Evolutionary conservation across 1,140 invertebrate genomes (phyloP).

Genomic region (Acyrthosiphon pisum): DNA sequence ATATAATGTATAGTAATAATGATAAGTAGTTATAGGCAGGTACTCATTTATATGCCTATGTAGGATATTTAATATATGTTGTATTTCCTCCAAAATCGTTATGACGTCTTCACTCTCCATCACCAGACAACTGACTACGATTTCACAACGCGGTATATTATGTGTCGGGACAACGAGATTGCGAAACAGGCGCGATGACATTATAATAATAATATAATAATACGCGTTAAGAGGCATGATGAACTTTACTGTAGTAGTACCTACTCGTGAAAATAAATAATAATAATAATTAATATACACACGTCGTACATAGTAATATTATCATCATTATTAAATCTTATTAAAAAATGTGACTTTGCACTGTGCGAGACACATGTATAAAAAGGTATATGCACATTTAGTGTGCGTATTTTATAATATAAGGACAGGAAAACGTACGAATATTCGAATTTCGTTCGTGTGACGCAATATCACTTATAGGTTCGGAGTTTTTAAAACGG

Average conservation of each 20-base stretch:
- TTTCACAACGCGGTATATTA: neutral
- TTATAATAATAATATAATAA: neutral
- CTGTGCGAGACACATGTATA: neutral
- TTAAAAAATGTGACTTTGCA: neutral
- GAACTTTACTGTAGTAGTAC: neutral
- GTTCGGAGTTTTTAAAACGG: too few species aligned
- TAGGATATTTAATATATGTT: neutral
- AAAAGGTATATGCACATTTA: too few species aligned
- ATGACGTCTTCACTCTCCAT: neutral
- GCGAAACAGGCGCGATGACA: neutral
- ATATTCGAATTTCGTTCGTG: neutral
- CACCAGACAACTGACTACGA: neutral
- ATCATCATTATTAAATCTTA: neutral
- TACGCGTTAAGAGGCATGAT: neutral
- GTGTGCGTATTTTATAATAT: too few species aligned
- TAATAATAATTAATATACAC: neutral
- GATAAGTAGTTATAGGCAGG: neutral
- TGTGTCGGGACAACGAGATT: neutral
- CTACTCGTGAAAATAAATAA: neutral
- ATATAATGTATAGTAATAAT: neutral
- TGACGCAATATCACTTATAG: neutral
- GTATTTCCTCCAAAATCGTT: conserved; percentile 4
- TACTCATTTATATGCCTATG: too few species aligned
- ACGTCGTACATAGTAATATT: neutral
- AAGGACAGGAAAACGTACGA: neutral